A percentile compares a stretch with the other conserved stretches of the same genome.
These are phyloP conservation scores for Phalacrocorax pelagicus DNA, from an alignment of 2,113 vertebrate species.

Conservation along the genomic window DNA sequence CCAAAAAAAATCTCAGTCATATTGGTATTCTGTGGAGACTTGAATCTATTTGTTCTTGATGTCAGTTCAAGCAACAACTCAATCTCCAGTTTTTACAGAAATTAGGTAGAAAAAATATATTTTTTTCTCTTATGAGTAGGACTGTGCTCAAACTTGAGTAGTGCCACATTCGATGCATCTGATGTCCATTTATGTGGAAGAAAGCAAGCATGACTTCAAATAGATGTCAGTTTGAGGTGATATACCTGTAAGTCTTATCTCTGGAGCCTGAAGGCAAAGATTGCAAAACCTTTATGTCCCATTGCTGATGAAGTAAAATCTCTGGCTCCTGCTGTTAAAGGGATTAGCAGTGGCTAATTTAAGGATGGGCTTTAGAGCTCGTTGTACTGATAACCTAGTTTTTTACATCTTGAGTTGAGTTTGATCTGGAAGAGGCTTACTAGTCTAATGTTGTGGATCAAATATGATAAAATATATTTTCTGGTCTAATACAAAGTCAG, in stretches of 20 bases:
- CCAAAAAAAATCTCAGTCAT: no score
- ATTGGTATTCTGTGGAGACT: no score
- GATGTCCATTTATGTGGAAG: no score
- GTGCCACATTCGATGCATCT: no score
- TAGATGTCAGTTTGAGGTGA: not conserved
- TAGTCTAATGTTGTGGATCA: not conserved
- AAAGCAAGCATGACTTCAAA: not conserved
- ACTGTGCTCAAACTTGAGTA: no score
- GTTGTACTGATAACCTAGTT: not conserved
- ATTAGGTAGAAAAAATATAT: no score
- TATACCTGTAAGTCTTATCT: slow-evolving; percentile 22
- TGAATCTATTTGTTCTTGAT: no score
- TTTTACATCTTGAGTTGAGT: not conserved
- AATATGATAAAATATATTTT: not conserved
- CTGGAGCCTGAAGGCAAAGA: not conserved
- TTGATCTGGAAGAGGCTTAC: not conserved
- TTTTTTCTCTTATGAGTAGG: no score
- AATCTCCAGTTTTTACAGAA: no score
- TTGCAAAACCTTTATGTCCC: not conserved
- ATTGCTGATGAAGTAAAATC: not conserved
- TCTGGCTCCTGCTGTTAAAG: not conserved
- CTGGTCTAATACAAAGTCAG: not conserved
- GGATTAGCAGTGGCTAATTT: not conserved
- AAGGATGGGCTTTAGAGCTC: not conserved
- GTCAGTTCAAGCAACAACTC: no score